These are phyloP conservation scores for Ploceus nigricollis DNA, from an alignment of 2,113 vertebrate species.

Conservation along the genomic window DNA sequence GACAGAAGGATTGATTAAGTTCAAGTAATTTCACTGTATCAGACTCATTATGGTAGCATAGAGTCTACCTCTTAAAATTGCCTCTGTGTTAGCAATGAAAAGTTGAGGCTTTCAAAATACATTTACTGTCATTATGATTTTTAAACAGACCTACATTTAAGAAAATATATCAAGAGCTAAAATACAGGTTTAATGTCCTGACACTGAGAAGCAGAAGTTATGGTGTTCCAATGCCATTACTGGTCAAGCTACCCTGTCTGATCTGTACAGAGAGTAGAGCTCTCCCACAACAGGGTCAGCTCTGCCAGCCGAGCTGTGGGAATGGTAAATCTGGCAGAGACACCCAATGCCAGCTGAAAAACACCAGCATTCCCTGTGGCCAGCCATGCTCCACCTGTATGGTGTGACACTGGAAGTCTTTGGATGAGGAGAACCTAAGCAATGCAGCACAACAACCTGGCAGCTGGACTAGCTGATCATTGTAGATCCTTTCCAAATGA, in stretches of 20 bases:
- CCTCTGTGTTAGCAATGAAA: background rate
- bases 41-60: background rate
- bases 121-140: background rate
- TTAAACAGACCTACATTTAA: background rate
- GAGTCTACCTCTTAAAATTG: background rate
- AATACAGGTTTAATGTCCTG: background rate
- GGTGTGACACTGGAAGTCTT: background rate
- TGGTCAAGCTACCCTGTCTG: background rate
- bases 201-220: background rate
- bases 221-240: background rate
- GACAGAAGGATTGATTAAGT: background rate
- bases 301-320: background rate
- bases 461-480: background rate
- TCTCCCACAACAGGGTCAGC: background rate
- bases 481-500: background rate
- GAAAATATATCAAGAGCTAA: background rate
- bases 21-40: background rate
- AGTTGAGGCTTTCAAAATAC: background rate
- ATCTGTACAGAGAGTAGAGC: background rate
- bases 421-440: background rate
- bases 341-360: background rate
- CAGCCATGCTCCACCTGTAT: background rate
- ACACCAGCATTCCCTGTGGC: background rate
- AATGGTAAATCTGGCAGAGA: background rate
- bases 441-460: background rate